phyloP scores from a whole-genome alignment of 1,140 invertebrate genomes.

The Camponotus floridanus region DNA sequence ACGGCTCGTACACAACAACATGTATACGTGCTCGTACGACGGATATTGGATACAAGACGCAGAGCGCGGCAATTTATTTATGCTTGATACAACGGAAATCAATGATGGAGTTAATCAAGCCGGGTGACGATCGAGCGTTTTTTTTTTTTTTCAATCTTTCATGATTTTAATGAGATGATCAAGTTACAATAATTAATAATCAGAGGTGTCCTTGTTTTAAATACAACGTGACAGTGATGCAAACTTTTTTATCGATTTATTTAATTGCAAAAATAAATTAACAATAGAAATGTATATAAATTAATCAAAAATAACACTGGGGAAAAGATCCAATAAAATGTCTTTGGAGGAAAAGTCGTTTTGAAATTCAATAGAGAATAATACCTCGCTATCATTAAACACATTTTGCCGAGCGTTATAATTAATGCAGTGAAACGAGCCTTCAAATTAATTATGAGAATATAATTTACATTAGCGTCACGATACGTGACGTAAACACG shows the following conservation, averaged over 20 bases:
- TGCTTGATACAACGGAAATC: slow-evolving; percentile 67
- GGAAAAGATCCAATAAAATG: neutral
- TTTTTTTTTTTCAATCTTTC: slow-evolving; percentile 26
- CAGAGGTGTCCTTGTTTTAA: neutral
- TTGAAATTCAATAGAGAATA: neutral
- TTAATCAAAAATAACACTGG: neutral
- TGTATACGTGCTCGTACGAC: neutral
- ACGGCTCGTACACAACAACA: neutral
- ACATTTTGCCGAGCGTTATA: slow-evolving; percentile 7
- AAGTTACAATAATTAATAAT: neutral
- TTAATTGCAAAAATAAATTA: neutral
- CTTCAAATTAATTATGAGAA: slow-evolving; percentile 21
- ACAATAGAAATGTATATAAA: neutral
- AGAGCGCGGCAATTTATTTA: slow-evolving; percentile 71
- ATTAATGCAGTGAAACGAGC: neutral
- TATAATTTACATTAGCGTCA: slow-evolving; percentile 29
- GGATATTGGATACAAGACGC: slow-evolving; percentile 47
- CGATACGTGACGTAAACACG: neutral
- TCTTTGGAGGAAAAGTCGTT: neutral
- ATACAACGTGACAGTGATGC: neutral
- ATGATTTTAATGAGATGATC: neutral
- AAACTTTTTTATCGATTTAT: neutral
- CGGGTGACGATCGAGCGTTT: slow-evolving; percentile 25
- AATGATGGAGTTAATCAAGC: slow-evolving; percentile 58
- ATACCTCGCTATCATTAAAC: neutral